Evolutionary conservation across 2,888 invertebrate genomes (phyloP).

Genomic region (Synergus itoensis): DNA sequence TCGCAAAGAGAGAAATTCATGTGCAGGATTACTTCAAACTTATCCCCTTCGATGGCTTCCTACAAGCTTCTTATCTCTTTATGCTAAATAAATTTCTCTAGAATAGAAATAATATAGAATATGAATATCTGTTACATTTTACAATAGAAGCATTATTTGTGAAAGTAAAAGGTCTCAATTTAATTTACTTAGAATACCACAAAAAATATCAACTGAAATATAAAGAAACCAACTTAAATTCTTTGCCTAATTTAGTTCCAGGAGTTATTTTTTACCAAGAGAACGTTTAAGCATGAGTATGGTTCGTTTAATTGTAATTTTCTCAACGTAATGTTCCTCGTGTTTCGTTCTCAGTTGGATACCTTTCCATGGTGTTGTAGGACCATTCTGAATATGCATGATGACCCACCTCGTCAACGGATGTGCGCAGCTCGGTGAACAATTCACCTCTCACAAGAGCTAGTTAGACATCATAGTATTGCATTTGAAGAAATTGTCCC

Average conservation of each 20-base stretch:
- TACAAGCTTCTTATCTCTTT: too few relatives aligned
- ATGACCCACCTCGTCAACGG: slow-evolving; percentile 42
- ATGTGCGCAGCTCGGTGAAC: slow-evolving; percentile 22
- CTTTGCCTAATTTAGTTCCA: too few relatives aligned
- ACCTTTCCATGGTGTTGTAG: slow-evolving; percentile 32
- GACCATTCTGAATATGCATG: slow-evolving; percentile 49
- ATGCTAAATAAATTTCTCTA: too few relatives aligned
- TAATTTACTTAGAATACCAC: too few relatives aligned
- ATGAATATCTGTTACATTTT: too few relatives aligned
- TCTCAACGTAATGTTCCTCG: background rate
- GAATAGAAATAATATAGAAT: too few relatives aligned
- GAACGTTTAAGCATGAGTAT: background rate
- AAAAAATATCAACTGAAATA: too few relatives aligned
- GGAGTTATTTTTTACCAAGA: background rate
- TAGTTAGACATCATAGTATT: background rate
- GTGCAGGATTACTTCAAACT: background rate
- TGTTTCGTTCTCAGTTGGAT: slow-evolving; percentile 10
- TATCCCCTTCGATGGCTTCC: too few relatives aligned
- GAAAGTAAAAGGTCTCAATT: too few relatives aligned
- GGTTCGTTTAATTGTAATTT: slow-evolving; percentile 22
- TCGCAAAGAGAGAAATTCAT: background rate
- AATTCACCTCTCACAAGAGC: slow-evolving; percentile 18
- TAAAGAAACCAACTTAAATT: too few relatives aligned
- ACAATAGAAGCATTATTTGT: too few relatives aligned
- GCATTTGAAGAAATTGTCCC: too few relatives aligned